phyloP scores from a whole-genome alignment of 2,113 vertebrate genomes.

The Cephalopterus ornatus region DNA sequence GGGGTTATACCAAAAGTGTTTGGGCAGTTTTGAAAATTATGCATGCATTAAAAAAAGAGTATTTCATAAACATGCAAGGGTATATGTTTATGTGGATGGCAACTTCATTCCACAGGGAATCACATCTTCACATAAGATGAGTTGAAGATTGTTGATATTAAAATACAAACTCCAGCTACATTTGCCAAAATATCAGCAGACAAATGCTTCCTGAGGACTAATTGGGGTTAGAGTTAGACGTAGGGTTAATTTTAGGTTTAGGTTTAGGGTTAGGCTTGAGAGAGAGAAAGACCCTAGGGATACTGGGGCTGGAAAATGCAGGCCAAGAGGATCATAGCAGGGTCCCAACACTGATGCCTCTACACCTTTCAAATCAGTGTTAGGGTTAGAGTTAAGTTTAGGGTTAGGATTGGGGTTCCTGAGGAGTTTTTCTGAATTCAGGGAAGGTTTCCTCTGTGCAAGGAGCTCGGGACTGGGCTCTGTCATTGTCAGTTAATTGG shows the following conservation, averaged over 20 bases:
- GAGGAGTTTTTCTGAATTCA: not conserved
- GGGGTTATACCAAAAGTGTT: not conserved
- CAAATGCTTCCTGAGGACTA: not conserved
- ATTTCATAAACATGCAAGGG: not conserved
- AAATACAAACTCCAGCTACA: not conserved
- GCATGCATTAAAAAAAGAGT: not conserved
- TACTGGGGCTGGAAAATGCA: too few species aligned
- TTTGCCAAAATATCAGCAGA: not conserved
- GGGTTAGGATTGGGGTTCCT: not conserved
- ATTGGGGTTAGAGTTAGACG: too few species aligned
- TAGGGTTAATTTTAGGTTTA: too few species aligned
- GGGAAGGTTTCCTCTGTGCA: not conserved
- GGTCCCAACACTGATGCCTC: too few species aligned
- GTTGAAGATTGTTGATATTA: not conserved
- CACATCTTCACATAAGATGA: not conserved
- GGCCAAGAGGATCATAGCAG: too few species aligned
- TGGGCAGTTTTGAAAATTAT: not conserved
- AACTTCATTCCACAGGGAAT: not conserved
- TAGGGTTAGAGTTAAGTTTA: too few species aligned
- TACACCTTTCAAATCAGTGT: too few species aligned
- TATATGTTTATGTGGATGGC: not conserved
- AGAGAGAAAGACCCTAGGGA: too few species aligned
- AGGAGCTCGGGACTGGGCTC: not conserved
- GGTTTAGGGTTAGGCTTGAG: too few species aligned
- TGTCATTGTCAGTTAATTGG: conserved; percentile 52